Base-by-base conservation (phyloP, 1,140 invertebrate species). In the Listronotus bonariensis region DNA sequence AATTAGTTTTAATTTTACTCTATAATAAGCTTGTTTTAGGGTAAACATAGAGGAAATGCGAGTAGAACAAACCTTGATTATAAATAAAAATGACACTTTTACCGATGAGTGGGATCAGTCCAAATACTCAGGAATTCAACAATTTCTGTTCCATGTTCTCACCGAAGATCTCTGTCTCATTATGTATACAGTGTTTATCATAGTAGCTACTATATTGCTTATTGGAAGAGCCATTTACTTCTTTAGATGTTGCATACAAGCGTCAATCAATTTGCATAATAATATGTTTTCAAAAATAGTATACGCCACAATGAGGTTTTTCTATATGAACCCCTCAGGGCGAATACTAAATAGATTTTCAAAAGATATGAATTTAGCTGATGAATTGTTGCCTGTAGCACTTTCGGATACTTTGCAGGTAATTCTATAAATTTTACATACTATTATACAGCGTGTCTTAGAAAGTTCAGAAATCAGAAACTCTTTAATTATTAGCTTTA, bases 221-320 rank as follows among this genome's bases (percentile, higher is more conserved):
- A 68, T 89, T 6, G 65, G 83, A 0, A 77, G 91, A 68, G 89
- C 89, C 0, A 82, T 88, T 15, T 73, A 84, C 10, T 93, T 92
- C 75, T 93, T 92, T 72, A 77, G 82, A n/a, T 81, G 89, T 53
- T 90, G 89, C 59, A 90, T 92, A 83, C 81, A 80, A 51, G 87
- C 91, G 7, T 70, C 65, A 3, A 62, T 57, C 6, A 70, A 40
- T 11, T 32, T 94, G 2, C 95, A 97, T 73, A 90, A 95, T 73
- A 80, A 78, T 10, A 93, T 97, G 88, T 96, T 96, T 72, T 79
- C 81, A 12, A 88, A 88, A 48, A 86, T 97, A 1, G 85, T 93
- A 31, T 82, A 88, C 6, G 88, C 92, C 0, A 90, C 89, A 0
- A 94, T 96, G 84, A 82, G 85, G 9, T 97, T 96, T 79, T 97